Conservation (phyloP, 2,888 invertebrate genomes). For the Dendrolimus houi region DNA sequence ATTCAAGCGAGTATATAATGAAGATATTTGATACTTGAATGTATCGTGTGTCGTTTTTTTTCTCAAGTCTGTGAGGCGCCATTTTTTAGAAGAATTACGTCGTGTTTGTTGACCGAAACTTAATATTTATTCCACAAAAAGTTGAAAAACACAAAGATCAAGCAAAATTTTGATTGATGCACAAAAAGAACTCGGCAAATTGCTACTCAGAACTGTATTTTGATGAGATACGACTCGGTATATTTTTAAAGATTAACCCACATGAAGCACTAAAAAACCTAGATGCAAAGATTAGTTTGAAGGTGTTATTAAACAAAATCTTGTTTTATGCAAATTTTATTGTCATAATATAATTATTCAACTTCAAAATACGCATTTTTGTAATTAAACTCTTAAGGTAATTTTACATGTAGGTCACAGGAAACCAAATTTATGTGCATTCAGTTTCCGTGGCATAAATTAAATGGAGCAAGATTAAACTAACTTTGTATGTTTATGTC, state of each 20-base stretch:
- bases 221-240: neutral
- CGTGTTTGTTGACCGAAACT: conserved; percentile 16
- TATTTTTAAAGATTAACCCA: neutral
- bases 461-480: no score
- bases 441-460: no score
- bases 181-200: neutral
- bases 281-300: no score
- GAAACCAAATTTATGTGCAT: no score
- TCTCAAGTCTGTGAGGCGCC: conserved; percentile 42
- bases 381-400: no score
- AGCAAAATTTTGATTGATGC: conserved; percentile 10
- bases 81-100: conserved; percentile 32
- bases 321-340: no score
- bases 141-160: conserved; percentile 8
- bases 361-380: no score
- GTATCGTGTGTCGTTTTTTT: conserved; percentile 48
- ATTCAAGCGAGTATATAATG: conserved; percentile 42
- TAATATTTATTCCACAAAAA: conserved; percentile 17
- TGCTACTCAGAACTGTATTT: neutral
- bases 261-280: no score
- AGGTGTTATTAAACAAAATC: no score
- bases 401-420: no score
- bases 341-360: no score
- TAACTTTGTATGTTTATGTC: no score
- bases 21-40: conserved; percentile 32